Percentiles rank a stretch among this genome's conserved stretches.
These are phyloP conservation scores for Hippoglossus hippoglossus DNA, from an alignment of 2,797 vertebrate genomes.

Conservation along the genomic window DNA sequence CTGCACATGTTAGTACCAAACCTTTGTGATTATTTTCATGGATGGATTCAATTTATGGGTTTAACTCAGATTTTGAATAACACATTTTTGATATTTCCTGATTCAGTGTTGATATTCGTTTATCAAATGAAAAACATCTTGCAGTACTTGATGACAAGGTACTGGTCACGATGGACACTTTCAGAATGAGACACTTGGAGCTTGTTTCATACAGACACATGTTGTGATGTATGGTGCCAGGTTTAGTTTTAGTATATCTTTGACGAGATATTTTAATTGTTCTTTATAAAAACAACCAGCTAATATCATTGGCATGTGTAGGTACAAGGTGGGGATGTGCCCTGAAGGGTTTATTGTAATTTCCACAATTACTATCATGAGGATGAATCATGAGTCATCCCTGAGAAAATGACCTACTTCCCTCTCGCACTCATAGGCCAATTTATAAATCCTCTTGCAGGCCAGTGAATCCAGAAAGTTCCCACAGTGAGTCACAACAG, in stretches of 20 bases:
- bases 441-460: constrained; percentile 12
- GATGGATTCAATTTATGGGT: no score
- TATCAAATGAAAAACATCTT: neutral
- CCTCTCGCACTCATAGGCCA: constrained; percentile 3
- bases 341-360: constrained; percentile 22
- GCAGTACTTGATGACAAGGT: neutral
- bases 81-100: neutral
- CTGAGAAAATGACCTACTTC: constrained; percentile 24
- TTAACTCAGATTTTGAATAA: no score
- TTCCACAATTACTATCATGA: constrained; percentile 21
- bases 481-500: constrained; percentile 44
- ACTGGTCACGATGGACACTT: neutral
- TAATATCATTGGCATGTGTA: neutral
- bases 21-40: neutral
- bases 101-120: neutral
- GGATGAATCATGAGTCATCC: constrained; percentile 31
- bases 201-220: neutral
- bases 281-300: neutral
- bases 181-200: neutral
- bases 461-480: constrained; percentile 32
- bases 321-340: constrained; percentile 3
- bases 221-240: neutral
- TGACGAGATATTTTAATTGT: neutral
- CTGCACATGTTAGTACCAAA: neutral
- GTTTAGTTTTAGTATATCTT: neutral